Evolutionary conservation across 2,888 invertebrate genomes (phyloP), one percentile per base, ranked within the genome.

Genomic region (Pachycephus smyrnensis): DNA sequence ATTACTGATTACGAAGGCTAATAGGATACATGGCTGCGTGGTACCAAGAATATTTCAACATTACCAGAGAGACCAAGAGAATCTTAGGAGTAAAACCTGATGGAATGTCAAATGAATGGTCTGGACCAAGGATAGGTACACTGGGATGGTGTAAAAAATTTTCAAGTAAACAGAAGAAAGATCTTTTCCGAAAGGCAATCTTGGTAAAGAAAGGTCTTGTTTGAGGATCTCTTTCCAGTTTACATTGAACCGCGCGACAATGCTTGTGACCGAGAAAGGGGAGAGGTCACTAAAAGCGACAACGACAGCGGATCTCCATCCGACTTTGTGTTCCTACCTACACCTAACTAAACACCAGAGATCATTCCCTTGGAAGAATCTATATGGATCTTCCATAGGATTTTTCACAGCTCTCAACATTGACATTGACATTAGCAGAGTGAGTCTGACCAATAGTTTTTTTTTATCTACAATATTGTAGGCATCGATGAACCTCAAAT

Each of bases 141-240:
- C 30, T 12, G 11, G 30, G 6, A 71, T 3, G 32, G 71, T 30
- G 30, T 11, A 71, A 11, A 11, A 71, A 71, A 23, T 33, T 32
- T 33, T 71, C 12, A 71, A 30, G 71, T 23, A 71, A 71, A 30
- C 71, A 35, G 12, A 71, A 71, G 30, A 35, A 32, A 71, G 23
- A 55, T 33, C 35, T 30, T 30, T 33, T 11, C 35, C 36, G 68
- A 69, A 31, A 68, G 55, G 55, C 55, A 23, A 23, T 55, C 55
- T 55, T 23, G 55, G 35, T 3, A 36, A 69, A 69, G 75, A 75
- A 77, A 77, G 55, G 75, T 74, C 75, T 74, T 75, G 75, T 77
- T 77, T 77, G 77, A 77, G 40, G 77, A 77, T 77, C 77, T 77
- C 75, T 77, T 75, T 75, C 69, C 75, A 40, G 75, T 77, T 77